phyloP scores from a whole-genome alignment of 2,113 vertebrate species.

The Oxyruncus cristatus region DNA sequence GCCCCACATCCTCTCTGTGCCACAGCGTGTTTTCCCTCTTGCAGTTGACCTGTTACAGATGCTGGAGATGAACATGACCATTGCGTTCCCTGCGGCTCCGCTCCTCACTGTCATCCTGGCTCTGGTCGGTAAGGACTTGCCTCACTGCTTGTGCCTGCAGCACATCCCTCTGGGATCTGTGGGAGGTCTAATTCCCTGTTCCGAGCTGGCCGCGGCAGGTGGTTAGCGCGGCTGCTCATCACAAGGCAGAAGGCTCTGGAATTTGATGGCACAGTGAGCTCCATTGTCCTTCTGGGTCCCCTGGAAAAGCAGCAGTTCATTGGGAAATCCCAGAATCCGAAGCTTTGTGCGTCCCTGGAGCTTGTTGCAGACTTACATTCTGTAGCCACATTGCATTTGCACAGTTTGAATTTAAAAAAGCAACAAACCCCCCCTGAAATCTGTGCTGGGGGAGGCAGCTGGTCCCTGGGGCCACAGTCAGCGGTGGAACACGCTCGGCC shows the following conservation, averaged over 20 bases:
- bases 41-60: conserved; percentile 97
- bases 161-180: not conserved
- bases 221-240: not conserved
- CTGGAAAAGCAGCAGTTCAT: not conserved
- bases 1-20: accelerated
- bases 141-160: not conserved
- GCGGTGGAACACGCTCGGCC: not conserved
- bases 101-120: conserved; percentile 97
- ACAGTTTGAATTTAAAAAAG: not conserved
- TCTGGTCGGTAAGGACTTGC: conserved; percentile 85
- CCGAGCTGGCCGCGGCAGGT: accelerated
- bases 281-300: not conserved
- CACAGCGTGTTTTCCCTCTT: not conserved
- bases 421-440: accelerated
- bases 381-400: not conserved
- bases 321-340: not conserved
- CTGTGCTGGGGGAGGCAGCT: accelerated
- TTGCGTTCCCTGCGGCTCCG: conserved; percentile 95
- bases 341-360: not conserved
- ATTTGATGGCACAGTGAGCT: not conserved
- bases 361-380: not conserved
- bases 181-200: not conserved
- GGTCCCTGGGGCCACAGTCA: not conserved
- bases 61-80: conserved; percentile 99
- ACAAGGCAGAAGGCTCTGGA: not conserved